Conservation (phyloP, 2,113 vertebrate species). For the Cryptotis parvus region DNA sequence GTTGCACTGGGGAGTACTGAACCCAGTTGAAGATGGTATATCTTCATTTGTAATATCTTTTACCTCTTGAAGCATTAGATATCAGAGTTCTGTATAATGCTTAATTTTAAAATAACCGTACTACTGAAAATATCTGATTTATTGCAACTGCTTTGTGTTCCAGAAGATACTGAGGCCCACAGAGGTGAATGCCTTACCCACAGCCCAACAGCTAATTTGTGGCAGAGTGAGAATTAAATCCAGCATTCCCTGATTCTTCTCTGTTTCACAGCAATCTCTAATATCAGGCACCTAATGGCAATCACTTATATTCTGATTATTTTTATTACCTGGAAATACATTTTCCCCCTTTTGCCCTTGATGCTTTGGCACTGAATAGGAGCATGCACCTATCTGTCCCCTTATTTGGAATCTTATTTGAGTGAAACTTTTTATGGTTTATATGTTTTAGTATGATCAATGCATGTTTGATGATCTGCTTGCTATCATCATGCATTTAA, state of each 20-base stretch:
- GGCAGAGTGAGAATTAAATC: not conserved
- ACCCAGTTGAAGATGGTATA: too few relatives aligned
- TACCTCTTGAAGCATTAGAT: not conserved
- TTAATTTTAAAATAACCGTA: not conserved
- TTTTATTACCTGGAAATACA: not conserved
- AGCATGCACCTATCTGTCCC: not conserved
- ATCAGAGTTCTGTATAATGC: not conserved
- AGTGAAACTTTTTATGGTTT: not conserved
- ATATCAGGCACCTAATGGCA: not conserved
- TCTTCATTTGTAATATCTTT: not conserved
- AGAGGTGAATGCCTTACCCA: not conserved
- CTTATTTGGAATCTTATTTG: not conserved
- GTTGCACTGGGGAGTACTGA: not conserved
- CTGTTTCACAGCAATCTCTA: not conserved
- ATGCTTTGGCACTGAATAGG: not conserved
- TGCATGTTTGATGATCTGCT: slow-evolving; percentile 45
- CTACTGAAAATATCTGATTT: not conserved
- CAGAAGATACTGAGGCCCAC: not conserved
- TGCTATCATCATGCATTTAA: slow-evolving; percentile 30
- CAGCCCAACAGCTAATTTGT: not conserved
- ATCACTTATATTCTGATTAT: not conserved
- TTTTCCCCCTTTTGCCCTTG: not conserved
- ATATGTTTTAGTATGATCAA: not conserved
- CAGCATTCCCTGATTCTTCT: not conserved
- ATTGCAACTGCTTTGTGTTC: not conserved